Percentiles rank a stretch among this genome's conserved stretches.
These are phyloP conservation scores for Lymantria monacha DNA, from an alignment of 2,888 invertebrate species.

Conservation along the genomic window DNA sequence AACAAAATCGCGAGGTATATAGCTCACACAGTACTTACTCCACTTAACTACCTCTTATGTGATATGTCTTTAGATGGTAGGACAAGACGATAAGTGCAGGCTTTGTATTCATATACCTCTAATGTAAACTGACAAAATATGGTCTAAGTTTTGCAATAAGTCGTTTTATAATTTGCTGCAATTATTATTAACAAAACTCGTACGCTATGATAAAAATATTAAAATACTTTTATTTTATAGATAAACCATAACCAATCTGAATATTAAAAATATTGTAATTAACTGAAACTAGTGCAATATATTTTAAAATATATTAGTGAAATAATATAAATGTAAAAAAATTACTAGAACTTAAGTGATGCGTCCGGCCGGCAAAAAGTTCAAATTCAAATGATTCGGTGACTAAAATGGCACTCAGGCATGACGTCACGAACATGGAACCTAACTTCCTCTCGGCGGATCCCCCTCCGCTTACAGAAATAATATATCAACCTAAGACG, in stretches of 20 bases:
- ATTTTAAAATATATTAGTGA: not conserved
- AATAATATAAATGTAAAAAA: not conserved
- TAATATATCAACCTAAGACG: constrained; percentile 58
- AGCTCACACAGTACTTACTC: no score
- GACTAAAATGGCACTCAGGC: constrained; percentile 57
- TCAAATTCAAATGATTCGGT: constrained; percentile 57
- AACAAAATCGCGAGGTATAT: no score
- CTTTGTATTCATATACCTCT: no score
- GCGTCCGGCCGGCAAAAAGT: constrained; percentile 59
- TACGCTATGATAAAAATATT: not conserved
- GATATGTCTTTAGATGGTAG: no score
- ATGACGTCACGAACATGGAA: constrained; percentile 70
- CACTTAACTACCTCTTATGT: no score
- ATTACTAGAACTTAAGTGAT: constrained; percentile 39
- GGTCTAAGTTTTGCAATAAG: no score
- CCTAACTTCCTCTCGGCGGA: constrained; percentile 77
- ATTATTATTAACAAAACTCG: not conserved
- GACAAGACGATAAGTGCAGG: no score
- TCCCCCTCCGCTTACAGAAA: constrained; percentile 78
- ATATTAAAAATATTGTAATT: not conserved
- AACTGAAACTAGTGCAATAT: not conserved
- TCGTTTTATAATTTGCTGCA: not conserved
- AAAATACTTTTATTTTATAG: not conserved
- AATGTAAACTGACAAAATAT: no score
- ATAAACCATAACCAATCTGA: not conserved